Evolutionary conservation across 2,113 vertebrate species (phyloP), one percentile per base, ranked within the genome.

Genomic region (Cygnus atratus): DNA sequence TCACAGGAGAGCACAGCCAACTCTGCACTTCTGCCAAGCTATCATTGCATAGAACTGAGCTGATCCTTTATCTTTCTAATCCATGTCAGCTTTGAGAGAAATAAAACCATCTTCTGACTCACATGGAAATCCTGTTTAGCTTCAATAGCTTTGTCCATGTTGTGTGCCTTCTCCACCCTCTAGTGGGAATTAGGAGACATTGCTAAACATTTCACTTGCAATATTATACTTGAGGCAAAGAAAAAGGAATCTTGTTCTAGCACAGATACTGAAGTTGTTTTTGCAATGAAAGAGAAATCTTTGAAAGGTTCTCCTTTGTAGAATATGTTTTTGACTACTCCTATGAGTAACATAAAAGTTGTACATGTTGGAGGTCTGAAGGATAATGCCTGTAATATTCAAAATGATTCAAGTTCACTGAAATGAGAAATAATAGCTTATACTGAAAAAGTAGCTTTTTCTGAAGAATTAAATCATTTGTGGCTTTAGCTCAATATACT

Each of bases 21-120:
- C 78, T 65, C 77, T 48, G 52, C 18, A 4, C 39, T 63, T 70
- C 3, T 11, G 28, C 13, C 35, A 39, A 46, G 62, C 26, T 61
- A 1, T 19, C 0, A 0, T 28, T 41, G 31, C 1, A 1, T 3
- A 25, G 17, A 35, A 31, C 54, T 65, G 44, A 39, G 19, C 33
- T 6, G 4, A 67, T 33, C 73, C 73, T 54, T 63, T 21, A 26
- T 25, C 29, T 2, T 85, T 59, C 81, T 13, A 55, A 10, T 20
- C 65, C 35, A 0, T 11, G 41, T 13, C 83, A 68, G 52, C 77
- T 29, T 0, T 11, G 62, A 84, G 65, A 84, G 43, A 87, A 90
- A 86, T 9, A 31, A 70, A 57, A 81, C 4, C 26, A 9, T 48
- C 52, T 55, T 63, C 41, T 2, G 65, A 71, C 43, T 41, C 59